These are phyloP conservation scores for Pseudorectes ferrugineus DNA, from an alignment of 2,113 vertebrate species.

Conservation along the genomic window DNA sequence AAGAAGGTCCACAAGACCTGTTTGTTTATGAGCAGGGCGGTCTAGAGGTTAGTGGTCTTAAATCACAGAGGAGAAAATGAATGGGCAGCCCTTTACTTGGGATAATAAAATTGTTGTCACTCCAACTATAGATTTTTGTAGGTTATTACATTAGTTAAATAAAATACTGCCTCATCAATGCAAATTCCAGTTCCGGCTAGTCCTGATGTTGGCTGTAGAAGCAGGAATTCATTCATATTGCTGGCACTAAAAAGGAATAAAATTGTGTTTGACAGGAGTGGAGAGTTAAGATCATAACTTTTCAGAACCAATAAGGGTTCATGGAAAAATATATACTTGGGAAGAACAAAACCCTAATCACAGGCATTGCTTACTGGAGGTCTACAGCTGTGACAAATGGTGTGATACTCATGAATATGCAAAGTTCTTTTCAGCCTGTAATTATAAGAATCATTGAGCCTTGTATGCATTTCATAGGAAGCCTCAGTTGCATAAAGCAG, in stretches of 20 bases:
- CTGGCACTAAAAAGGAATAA: constrained; percentile 50
- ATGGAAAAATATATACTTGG: constrained; percentile 51
- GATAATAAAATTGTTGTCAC: constrained; percentile 41
- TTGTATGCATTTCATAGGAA: constrained; percentile 41
- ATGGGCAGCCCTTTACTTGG: constrained; percentile 4
- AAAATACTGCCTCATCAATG: constrained; percentile 53
- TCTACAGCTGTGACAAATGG: constrained; percentile 65
- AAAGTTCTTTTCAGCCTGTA: constrained; percentile 54
- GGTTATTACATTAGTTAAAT: constrained; percentile 40
- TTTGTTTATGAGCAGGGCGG: constrained; percentile 45
- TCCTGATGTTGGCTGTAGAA: constrained; percentile 30
- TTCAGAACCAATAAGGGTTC: constrained; percentile 62
- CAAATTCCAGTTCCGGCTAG: constrained; percentile 51
- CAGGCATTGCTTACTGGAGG: constrained; percentile 47
- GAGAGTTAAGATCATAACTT: constrained; percentile 64
- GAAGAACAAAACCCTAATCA: constrained; percentile 65
- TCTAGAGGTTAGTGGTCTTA: constrained; percentile 34
- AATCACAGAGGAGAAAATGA: constrained; percentile 43
- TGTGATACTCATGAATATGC: constrained; percentile 57
- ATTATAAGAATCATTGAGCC: constrained; percentile 56
- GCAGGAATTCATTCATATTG: constrained; percentile 43
- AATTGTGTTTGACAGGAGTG: constrained; percentile 62
- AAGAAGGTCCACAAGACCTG: constrained; percentile 45
- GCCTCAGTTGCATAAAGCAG: constrained; percentile 25
- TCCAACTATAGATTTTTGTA: constrained; percentile 43